Evolutionary conservation across 2,797 vertebrate genomes (phyloP), one percentile per base, ranked within the genome.

Genomic region (Microcaecilia unicolor): DNA sequence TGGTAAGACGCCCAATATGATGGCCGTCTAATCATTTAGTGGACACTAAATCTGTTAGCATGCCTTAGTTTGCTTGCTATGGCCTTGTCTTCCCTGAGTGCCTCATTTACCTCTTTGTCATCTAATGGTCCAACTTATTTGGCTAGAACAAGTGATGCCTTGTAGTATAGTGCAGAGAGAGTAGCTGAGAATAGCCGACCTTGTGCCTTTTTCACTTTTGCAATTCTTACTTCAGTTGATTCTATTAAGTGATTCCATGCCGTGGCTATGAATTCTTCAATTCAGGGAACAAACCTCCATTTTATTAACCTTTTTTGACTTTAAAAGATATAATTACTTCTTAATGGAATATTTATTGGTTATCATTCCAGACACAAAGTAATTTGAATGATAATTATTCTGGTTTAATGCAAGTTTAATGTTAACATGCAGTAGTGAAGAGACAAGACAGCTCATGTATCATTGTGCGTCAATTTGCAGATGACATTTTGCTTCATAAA

Each of bases 231-330:
- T 25, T 36, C 22, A 24, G 9, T 53, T 73, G 71, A 74, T 74
- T 64, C 44, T 47, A 3, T 0, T 70, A 70, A 73, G 65, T 57
- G 55, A 74, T 74, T 71, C 69, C 3, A 15, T 1, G 1, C 28
- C 4, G 45, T 0, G 5, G 51, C 59, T 43, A 26, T 9, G 6
- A 41, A 55, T 48, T 45, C 50, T 56, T 61, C 52, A 41, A 54
- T 45, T 53, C 1, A 29, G 41, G 8, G 7, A 9, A 25, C 57
- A 63, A 64, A n/a, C n/a, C n/a, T n/a, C 57, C 61, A 65, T 55
- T 60, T 67, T 59, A 70, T 77, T 77, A 74, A 74, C 71, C 71
- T 74, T 49, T 61, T 36, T 42, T 43, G 65, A 60, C 69, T 73
- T 73, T 50, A 67, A 64, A 69, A 63, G 68, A 58, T 35, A 33